Evolutionary conservation across 1,140 invertebrate species (phyloP), one percentile per base, ranked within the genome.

Genomic region (Monomorium pharaonis): DNA sequence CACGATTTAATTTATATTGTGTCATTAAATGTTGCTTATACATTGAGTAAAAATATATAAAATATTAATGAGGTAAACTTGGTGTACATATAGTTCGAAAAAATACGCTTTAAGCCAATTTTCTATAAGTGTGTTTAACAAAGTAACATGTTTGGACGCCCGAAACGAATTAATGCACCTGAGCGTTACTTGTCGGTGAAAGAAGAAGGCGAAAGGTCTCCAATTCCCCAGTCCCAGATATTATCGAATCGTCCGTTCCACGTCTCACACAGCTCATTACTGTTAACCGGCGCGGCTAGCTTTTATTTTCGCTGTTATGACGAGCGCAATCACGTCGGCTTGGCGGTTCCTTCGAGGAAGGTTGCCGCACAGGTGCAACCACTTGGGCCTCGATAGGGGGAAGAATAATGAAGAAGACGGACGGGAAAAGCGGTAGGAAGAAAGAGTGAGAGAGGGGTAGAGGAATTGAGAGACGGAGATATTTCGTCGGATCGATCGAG

Each of bases 221-320:
- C 33, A 47, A 18, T 69, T 69, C 21, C n/a, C 4, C 30, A 67
- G 24, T 42, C 12, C n/a, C 54, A 42, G 33, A 74, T 60, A 74
- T 72, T 58, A 72, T 83, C 67, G 65, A 44, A 83, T 47, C 42
- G 54, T 83, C 21, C 54, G 51, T 83, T 72, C 33, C 33, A 16
- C 62, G 49, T 69, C 51, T 83, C 78, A 47, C 67, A 49, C 51
- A 44, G 63, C 51, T 83, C 51, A 83, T 60, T 80, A 65, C 62
- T 65, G 21, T 60, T 67, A 47, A 16, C 60, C 62, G 62, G 72
- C 27, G 75, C 27, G 27, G 24, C 0, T 1, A 30, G 58, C 67
- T 88, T 88, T 78, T 74, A 85, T 69, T 83, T 74, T 88, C 76
- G 77, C 58, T 37, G 47, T 72, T 84, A 83, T 60, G 58, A 81